Base-by-base conservation (phyloP, 2,113 vertebrate species). In the Melanocharis versteri region DNA sequence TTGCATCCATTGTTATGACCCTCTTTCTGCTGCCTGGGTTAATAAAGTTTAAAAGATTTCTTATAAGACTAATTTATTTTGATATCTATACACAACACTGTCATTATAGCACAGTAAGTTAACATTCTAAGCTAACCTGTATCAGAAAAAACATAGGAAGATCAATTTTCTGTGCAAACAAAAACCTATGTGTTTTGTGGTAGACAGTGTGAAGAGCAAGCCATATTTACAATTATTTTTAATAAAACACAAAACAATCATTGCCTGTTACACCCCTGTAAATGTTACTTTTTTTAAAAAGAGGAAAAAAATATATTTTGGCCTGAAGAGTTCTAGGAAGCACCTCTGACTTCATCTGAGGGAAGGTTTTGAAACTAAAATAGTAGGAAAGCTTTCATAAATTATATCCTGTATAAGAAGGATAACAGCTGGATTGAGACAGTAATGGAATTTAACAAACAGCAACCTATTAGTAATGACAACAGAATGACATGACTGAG, bases 231-330 rank as follows among this genome's bases (percentile, higher is more conserved):
- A 53, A 35, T 5, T 53, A 48, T 9, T 60, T 82, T 78, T 44
- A 85, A 62, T 48, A 70, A 92, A 87, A 58, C 24, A 60, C 17
- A 77, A 53, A 68, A 10, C 9, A 58, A 9, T 4, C 50, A 15
- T 47, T 71, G 21, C 8, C 27, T 2, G 2, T 21, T 81, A 78
- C 19, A 33, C 30, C 45, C 7, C 42, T 70, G 15, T 16, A 40
- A 57, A 30, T 47, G 4, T 13, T 35, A 35, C 26, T 66, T 33
- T 50, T 30, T 31, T 2, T 8, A 10, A 24, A 33, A 47, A 5
- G 3, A 4, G 0, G 6, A 0, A 1, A 3, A 14, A 39, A 28
- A 26, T 2, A 2, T 9, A 75, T 47, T 92, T 80, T 44, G 35
- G 50, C 45, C 39, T 54, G 15, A 75, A 17, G 40, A 77, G 8